Base-by-base conservation (phyloP, 2,113 vertebrate species). In the Agapornis roseicollis region DNA sequence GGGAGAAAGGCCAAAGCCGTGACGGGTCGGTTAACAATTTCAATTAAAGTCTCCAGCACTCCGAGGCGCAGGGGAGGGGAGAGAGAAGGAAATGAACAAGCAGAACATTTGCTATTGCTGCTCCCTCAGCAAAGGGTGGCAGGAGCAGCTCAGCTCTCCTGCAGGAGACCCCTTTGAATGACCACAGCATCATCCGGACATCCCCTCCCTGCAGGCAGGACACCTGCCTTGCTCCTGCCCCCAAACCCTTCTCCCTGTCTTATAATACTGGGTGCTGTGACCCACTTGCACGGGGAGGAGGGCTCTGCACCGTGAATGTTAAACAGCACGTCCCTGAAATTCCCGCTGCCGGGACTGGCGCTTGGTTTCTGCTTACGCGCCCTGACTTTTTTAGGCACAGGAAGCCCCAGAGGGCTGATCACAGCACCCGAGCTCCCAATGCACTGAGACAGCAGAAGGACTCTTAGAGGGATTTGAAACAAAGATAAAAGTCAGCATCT, bases 1-100 rank as follows among this genome's bases (percentile, higher is more conserved):
- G 41, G 90, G 92, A 97, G 94, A 96, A 94, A 96, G 97, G 94
- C 97, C 97, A 96, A 90, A 95, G 97, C 97, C 31, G 50, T 95
- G 96, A 96, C 69, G 89, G 97, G 96, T 96, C 90, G 64, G 93
- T 97, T 97, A 96, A 97, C 97, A 97, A 96, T 96, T 97, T 97
- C 97, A 97, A 96, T 97, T 97, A 94, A 97, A 96, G 88, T 93
- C 88, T 56, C 60, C 74, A 65, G 88, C 9, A 6, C 92, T 97
- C 90, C 14, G 27, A 96, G 9, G 7, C 19, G 4, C 76, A 95
- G 80, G 86, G 89, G 94, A 88, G 86, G 94, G 88, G 53, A 91
- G 79, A 29, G 56, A 76, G 80, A 89, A 92, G 56, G 95, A 88
- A 95, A 95, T 85, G 69, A 89, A 94, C 85, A 88, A 88, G 80